Base-by-base conservation (phyloP, 2,113 vertebrate genomes). In the Colaptes auratus region DNA sequence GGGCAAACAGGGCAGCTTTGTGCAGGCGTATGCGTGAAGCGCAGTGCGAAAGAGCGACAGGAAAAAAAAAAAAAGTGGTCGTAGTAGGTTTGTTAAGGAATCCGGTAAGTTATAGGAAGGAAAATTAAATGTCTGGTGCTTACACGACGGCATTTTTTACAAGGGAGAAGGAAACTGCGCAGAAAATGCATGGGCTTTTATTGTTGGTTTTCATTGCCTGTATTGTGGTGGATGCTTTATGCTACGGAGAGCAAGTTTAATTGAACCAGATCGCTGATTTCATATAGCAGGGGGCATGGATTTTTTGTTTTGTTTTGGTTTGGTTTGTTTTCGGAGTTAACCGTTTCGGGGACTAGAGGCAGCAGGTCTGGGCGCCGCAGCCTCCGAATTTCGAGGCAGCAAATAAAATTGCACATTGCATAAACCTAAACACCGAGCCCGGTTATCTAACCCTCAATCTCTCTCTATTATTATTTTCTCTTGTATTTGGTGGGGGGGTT, bases 191-290 rank as follows among this genome's bases (percentile, higher is more conserved):
- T 85, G 79, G 86, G 87, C 89, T 95, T 96, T 95, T 93, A 88
- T 89, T 93, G 92, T 85, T 94, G 95, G 89, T 61, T 95, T 97
- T 95, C 95, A 93, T 78, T 91, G 90, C 91, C 88, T 90, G 93
- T 59, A 55, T 81, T 74, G 94, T 89, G 94, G 90, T 82, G 93
- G 90, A 88, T 91, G 96, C 96, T 94, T 95, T 95, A 95, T 95
- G 92, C 96, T 89, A 95, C 31, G 96, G 93, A 91, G 94, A 91
- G 93, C 88, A 72, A 92, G 92, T 94, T 95, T 93, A 94, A 96
- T 95, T 92, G 96, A 96, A 88, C 86, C 92, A 86, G 95, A 95
- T 92, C 90, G 93, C 94, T 89, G 92, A 94, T 93, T 95, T 94
- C 95, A 71, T 91, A 88, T 74, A 86, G 76, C 16, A 69, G 81